These are phyloP conservation scores for Oenanthe oenanthe DNA, from an alignment of 2,113 vertebrate genomes.

Conservation along the genomic window DNA sequence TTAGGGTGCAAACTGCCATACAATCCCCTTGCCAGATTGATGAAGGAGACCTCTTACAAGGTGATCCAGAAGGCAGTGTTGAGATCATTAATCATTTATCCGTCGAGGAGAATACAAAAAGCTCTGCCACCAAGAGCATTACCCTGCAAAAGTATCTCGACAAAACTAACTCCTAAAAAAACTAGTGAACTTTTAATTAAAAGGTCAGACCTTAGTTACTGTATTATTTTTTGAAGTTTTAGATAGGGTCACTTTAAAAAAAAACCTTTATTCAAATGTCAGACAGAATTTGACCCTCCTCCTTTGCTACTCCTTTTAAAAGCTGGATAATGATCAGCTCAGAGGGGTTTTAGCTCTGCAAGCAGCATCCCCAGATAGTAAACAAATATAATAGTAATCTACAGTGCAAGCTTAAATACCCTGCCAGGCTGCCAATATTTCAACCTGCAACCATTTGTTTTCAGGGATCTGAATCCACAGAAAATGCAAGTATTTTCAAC, in stretches of 20 bases:
- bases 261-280: background rate
- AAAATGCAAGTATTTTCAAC: background rate
- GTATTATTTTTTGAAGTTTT: background rate
- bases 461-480: background rate
- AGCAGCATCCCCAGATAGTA: conserved; percentile 35
- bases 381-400: conserved; percentile 18
- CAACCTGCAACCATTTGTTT: background rate
- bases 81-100: conserved; percentile 55
- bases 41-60: conserved; percentile 65
- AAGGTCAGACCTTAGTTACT: background rate
- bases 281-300: background rate
- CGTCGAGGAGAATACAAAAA: conserved; percentile 47
- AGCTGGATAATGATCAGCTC: background rate
- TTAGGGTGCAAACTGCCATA: conserved; percentile 63
- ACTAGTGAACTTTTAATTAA: conserved; percentile 8
- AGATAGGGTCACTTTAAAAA: background rate
- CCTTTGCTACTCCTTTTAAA: background rate
- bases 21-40: conserved; percentile 62
- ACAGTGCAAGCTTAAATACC: background rate
- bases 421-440: conserved; percentile 9
- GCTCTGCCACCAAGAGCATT: conserved; percentile 5
- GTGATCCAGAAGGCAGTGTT: conserved; percentile 58
- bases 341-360: background rate
- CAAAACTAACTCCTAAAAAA: background rate
- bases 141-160: background rate